These are phyloP conservation scores for Coelopa frigida DNA, from an alignment of 1,140 invertebrate species.

Conservation along the genomic window DNA sequence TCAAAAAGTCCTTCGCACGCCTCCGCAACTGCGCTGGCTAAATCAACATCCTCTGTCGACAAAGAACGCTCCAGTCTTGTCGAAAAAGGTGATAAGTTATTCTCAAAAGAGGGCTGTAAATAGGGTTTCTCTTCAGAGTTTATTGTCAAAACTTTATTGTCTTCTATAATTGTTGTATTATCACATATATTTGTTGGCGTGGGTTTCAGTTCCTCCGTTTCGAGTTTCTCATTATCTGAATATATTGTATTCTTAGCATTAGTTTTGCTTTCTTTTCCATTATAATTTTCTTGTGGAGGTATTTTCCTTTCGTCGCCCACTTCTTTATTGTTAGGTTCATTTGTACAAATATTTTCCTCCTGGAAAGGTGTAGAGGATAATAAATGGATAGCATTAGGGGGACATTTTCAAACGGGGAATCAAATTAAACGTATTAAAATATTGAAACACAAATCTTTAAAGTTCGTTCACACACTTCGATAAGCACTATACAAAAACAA, in stretches of 20 bases:
- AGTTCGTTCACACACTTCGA: no score
- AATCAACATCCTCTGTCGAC: neutral
- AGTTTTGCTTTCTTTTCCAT: neutral
- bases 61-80: neutral
- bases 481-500: no score
- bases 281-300: neutral
- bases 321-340: neutral
- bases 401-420: neutral
- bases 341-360: neutral
- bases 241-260: no score
- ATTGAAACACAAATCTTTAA: constrained; percentile 3
- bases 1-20: constrained; percentile 7
- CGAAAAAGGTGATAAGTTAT: neutral
- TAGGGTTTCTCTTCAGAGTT: no score
- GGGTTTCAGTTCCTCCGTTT: no score
- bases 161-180: neutral
- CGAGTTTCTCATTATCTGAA: no score
- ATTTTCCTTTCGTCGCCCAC: neutral
- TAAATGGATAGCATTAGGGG: neutral
- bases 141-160: neutral
- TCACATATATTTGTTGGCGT: no score
- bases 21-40: constrained; percentile 4
- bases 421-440: neutral
- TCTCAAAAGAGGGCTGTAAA: no score
- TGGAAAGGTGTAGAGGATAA: constrained; percentile 1